A percentile compares a stretch with the other conserved stretches of the same genome.
phyloP scores from a whole-genome alignment of 1,140 invertebrate genomes.

The Bradysia coprophila region DNA sequence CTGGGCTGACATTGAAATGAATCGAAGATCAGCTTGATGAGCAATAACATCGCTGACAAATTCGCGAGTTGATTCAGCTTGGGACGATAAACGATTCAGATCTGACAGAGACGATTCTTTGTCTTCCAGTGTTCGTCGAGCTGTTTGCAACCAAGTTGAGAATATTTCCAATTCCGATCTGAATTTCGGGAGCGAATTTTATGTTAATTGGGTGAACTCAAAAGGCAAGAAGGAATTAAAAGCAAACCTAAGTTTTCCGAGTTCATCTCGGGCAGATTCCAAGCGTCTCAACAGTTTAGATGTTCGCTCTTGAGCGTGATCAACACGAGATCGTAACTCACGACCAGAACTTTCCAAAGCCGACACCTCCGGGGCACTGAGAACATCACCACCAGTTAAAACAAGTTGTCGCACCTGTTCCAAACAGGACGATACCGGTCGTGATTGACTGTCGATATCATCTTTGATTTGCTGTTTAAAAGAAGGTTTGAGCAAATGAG shows the following conservation, averaged over 20 bases:
- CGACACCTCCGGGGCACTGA: constrained; percentile 72
- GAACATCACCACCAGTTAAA: constrained; percentile 70
- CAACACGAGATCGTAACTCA: constrained; percentile 65
- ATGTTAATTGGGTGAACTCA: neutral
- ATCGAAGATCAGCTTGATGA: constrained; percentile 83
- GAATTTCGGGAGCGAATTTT: neutral
- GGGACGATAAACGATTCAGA: constrained; percentile 47
- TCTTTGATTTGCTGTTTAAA: constrained; percentile 76
- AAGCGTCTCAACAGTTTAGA: constrained; percentile 59
- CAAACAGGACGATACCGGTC: constrained; percentile 66
- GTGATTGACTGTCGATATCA: constrained; percentile 71
- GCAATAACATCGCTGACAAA: constrained; percentile 89
- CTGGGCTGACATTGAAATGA: constrained; percentile 86
- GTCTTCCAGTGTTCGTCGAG: constrained; percentile 60
- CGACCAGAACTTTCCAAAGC: constrained; percentile 69
- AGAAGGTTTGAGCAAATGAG: constrained; percentile 5
- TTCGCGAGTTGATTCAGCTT: constrained; percentile 56
- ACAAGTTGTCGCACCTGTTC: constrained; percentile 86
- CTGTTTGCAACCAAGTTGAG: constrained; percentile 65
- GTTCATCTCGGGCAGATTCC: constrained; percentile 64
- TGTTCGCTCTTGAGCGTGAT: constrained; percentile 57
- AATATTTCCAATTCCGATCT: constrained; percentile 49
- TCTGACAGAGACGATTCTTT: constrained; percentile 71
- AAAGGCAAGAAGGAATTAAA: neutral
- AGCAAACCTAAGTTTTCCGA: constrained; percentile 60